Evolutionary conservation across 1,140 invertebrate species (phyloP).

Genomic region (Zaprionus ornatus): DNA sequence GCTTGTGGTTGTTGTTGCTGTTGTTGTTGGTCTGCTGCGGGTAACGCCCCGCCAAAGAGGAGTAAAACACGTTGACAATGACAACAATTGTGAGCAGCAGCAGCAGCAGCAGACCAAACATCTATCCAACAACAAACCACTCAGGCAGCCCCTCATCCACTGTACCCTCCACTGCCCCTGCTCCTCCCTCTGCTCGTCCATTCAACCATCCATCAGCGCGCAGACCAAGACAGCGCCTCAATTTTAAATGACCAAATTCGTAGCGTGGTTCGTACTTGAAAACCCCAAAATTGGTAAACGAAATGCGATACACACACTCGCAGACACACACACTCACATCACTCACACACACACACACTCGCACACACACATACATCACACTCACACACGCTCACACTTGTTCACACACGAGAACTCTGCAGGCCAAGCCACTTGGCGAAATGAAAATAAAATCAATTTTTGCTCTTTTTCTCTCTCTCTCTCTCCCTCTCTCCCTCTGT

Average conservation of each 20-base stretch:
- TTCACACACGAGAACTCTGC: slow-evolving; percentile 36
- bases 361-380: background rate
- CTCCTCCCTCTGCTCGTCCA: slow-evolving; percentile 43
- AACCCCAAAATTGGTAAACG: slow-evolving; percentile 71
- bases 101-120: slow-evolving; percentile 39
- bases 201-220: slow-evolving; percentile 41
- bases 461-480: slow-evolving; percentile 29
- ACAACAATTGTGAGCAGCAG: slow-evolving; percentile 71
- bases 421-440: slow-evolving; percentile 33
- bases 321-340: background rate
- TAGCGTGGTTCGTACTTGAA: slow-evolving; percentile 80
- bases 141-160: slow-evolving; percentile 2
- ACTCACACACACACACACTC: background rate
- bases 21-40: slow-evolving; percentile 32
- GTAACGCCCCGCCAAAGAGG: slow-evolving; percentile 71
- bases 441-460: slow-evolving; percentile 66
- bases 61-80: slow-evolving; percentile 75
- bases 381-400: slow-evolving; percentile 1
- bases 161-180: slow-evolving; percentile 16
- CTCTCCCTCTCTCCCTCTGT: no score
- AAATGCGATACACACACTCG: slow-evolving; percentile 64
- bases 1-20: slow-evolving; percentile 25
- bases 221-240: slow-evolving; percentile 61
- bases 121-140: slow-evolving; percentile 19
- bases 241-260: slow-evolving; percentile 81